Evolutionary conservation across 2,797 vertebrate genomes (phyloP).

Genomic region (Melanotaenia trifasciata): DNA sequence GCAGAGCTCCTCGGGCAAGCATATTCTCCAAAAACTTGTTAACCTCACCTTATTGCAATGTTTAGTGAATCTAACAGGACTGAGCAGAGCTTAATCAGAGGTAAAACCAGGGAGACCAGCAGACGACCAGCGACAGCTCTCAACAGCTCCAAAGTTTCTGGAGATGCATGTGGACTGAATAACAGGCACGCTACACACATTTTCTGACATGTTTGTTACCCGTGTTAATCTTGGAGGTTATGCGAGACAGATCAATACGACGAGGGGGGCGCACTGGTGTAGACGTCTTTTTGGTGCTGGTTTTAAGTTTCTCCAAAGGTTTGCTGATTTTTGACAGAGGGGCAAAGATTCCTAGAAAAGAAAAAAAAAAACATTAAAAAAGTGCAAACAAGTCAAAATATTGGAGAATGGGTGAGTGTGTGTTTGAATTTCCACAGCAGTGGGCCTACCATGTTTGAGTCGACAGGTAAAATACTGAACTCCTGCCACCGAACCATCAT

Average conservation of each 20-base stretch:
- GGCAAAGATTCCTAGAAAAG: conserved; percentile 91
- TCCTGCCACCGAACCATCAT: conserved; percentile 92
- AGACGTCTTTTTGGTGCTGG: conserved; percentile 55
- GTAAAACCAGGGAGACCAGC: not conserved
- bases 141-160: not conserved
- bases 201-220: conserved; percentile 74
- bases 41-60: conserved; percentile 5
- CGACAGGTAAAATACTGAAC: conserved; percentile 95
- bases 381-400: not conserved
- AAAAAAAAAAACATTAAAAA: not conserved
- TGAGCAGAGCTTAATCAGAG: conserved; percentile 12
- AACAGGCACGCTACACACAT: not conserved
- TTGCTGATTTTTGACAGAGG: conserved; percentile 96
- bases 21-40: conserved; percentile 4
- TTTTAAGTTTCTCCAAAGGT: conserved; percentile 84
- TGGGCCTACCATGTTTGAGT: conserved; percentile 84
- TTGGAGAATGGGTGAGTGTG: not conserved
- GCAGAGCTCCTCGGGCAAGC: conserved; percentile 17
- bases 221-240: conserved; percentile 91
- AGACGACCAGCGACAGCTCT: not conserved
- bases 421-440: not conserved
- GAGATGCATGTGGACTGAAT: not conserved
- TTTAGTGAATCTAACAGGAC: conserved; percentile 19
- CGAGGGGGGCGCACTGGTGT: conserved; percentile 81
- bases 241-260: conserved; percentile 81